Percentiles rank a stretch among this genome's conserved stretches.
These are phyloP conservation scores for Papilio demoleus DNA, from an alignment of 2,888 invertebrate species.

Conservation along the genomic window DNA sequence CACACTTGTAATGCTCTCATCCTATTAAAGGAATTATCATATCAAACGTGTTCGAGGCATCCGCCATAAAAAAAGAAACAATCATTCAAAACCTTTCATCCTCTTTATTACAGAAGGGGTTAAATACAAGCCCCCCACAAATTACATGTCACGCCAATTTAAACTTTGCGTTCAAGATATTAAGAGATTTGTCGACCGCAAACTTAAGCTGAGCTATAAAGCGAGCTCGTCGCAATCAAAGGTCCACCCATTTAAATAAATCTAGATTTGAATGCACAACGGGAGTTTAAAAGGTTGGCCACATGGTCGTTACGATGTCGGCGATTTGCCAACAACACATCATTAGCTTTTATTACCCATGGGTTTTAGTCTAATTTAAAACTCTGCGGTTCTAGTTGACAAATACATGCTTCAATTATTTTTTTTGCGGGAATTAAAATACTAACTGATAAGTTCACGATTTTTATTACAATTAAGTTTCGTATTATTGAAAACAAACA, in stretches of 20 bases:
- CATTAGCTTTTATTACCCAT: slow-evolving; percentile 31
- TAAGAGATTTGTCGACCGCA: slow-evolving; percentile 46
- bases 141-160: slow-evolving; percentile 48
- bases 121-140: slow-evolving; percentile 52
- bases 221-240: slow-evolving; percentile 77
- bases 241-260: slow-evolving; percentile 77
- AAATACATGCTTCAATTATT: neutral
- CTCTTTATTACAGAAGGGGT: slow-evolving; percentile 77
- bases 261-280: slow-evolving; percentile 74
- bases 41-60: slow-evolving; percentile 76
- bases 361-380: slow-evolving; percentile 33
- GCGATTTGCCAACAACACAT: slow-evolving; percentile 42
- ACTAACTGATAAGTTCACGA: too few relatives aligned
- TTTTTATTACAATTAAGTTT: neutral
- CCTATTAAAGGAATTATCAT: slow-evolving; percentile 79
- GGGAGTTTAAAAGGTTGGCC: slow-evolving; percentile 57
- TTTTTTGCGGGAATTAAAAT: neutral
- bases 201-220: slow-evolving; percentile 54
- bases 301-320: slow-evolving; percentile 42
- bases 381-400: slow-evolving; percentile 5
- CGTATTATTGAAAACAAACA: neutral
- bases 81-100: slow-evolving; percentile 77
- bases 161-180: slow-evolving; percentile 48
- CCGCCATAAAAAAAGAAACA: slow-evolving; percentile 68
- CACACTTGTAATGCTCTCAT: slow-evolving; percentile 58